Evolutionary conservation across 1,140 invertebrate species (phyloP), one percentile per base, ranked within the genome.

Genomic region (Eufriesea mexicana): DNA sequence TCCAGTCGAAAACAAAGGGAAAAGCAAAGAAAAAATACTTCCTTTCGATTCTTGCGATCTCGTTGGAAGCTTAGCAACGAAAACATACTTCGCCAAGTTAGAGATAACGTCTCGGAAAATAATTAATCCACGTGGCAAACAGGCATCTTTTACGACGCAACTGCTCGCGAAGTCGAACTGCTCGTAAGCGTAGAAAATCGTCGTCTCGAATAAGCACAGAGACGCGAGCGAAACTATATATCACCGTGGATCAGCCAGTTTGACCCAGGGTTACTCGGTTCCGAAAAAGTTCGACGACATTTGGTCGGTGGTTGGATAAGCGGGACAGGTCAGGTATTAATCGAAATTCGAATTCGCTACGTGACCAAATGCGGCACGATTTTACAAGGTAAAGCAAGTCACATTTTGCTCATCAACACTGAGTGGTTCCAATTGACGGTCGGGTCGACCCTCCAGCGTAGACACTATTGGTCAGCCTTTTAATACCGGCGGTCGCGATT

Each of bases 351-450:
- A 79, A 85, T 87, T 72, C 54, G n/a, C 57, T 59, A 62, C 68
- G 55, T 54, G 28, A 87, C 59, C 80, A 70, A 61, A 75, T 68
- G 49, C 85, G 72, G 76, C 67, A 70, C 82, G 71, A 74, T 73
- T 78, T 59, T 71, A 67, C 64, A 83, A 87, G 84, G 85, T 89
- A 90, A 79, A 83, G 62, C 76, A 72, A 86, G 83, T 86, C 86
- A 83, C 84, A 85, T 87, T 86, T 89, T 81, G 87, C 73, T 89
- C 87, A 89, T 89, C 84, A 89, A 45, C 80, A 77, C 80, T 89
- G 91, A 91, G 90, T 92, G 91, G 88, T 84, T 89, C 84, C 91
- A 93, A 93, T 93, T 92, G 92, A 92, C 81, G 88, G 81, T 88
- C 85, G 88, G 83, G 83, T 79, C 79, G 84, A 90, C 84, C 83